A percentile compares a stretch with the other conserved stretches of the same genome.
phyloP scores from a whole-genome alignment of 2,888 invertebrate genomes.

The Trichacis sp. region DNA sequence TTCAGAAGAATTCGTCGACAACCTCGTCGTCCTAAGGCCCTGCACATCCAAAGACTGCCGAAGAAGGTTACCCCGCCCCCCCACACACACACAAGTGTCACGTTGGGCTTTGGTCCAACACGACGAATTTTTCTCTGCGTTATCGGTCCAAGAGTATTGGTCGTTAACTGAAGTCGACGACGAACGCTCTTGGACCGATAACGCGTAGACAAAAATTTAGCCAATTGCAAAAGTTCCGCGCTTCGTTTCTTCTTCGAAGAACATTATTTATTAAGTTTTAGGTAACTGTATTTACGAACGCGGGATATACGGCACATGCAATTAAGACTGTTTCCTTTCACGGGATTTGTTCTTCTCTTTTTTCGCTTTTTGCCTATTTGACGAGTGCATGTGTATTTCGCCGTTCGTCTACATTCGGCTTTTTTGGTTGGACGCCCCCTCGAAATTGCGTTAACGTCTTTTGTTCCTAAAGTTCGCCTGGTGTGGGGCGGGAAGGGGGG shows the following conservation, averaged over 20 bases:
- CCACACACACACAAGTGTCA: no score
- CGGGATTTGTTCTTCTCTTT: not conserved
- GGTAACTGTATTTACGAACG: not conserved
- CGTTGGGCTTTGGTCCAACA: no score
- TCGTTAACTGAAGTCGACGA: conserved; percentile 2
- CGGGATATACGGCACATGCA: not conserved
- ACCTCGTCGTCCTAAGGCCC: not conserved
- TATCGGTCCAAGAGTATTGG: not conserved
- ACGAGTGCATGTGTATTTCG: no score
- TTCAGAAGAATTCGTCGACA: conserved; percentile 41
- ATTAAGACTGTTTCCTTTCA: not conserved
- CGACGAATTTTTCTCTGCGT: no score
- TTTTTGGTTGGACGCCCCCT: not conserved
- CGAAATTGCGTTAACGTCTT: not conserved
- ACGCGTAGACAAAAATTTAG: not conserved
- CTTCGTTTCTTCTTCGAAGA: not conserved
- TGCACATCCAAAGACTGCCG: not conserved
- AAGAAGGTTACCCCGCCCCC: no score
- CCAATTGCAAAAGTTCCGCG: not conserved
- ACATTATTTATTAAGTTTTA: conserved; percentile 2
- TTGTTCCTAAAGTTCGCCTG: conserved; percentile 4
- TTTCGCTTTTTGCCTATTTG: not conserved
- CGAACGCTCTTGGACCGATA: conserved; percentile 10
- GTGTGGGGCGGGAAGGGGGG: no score
- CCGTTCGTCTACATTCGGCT: not conserved